Evolutionary conservation across 2,113 vertebrate genomes (phyloP).

Genomic region (Oreotrochilus melanogaster): DNA sequence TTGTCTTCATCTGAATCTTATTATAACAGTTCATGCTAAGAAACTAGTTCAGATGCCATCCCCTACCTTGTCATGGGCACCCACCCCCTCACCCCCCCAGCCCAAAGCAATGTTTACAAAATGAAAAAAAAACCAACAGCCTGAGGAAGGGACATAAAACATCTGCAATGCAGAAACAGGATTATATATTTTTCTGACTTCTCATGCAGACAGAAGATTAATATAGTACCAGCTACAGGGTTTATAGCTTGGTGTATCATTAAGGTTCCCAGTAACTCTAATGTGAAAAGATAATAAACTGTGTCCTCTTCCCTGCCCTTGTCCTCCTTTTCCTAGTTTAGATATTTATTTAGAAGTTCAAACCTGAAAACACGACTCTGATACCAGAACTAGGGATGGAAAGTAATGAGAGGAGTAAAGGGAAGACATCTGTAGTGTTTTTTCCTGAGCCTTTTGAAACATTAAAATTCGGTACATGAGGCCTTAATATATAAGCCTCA

Average conservation of each 20-base stretch:
- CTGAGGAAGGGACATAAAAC: neutral
- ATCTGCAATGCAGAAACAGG: conserved; percentile 44
- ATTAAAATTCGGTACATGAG: conserved; percentile 5
- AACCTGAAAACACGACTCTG: conserved; percentile 37
- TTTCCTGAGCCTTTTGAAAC: conserved; percentile 20
- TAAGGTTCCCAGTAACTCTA: conserved; percentile 51
- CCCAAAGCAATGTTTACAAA: neutral
- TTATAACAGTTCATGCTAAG: neutral
- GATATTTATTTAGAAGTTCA: conserved; percentile 33
- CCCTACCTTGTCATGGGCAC: neutral
- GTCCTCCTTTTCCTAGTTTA: conserved; percentile 58
- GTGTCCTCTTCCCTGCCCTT: conserved; percentile 60
- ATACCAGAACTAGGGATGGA: neutral
- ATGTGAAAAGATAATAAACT: conserved; percentile 61
- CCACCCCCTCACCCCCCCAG: too few species aligned
- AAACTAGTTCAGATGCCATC: neutral
- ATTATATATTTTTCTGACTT: conserved; percentile 60
- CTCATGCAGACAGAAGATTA: conserved; percentile 52
- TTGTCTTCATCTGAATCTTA: neutral
- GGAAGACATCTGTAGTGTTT: neutral
- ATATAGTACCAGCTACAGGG: conserved; percentile 23
- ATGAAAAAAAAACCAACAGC: neutral
- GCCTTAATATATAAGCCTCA: neutral
- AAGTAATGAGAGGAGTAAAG: conserved; percentile 21
- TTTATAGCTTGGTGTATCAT: conserved; percentile 50